Evolutionary conservation across 2,888 invertebrate genomes (phyloP).

Genomic region (Epirrhoe tristata): DNA sequence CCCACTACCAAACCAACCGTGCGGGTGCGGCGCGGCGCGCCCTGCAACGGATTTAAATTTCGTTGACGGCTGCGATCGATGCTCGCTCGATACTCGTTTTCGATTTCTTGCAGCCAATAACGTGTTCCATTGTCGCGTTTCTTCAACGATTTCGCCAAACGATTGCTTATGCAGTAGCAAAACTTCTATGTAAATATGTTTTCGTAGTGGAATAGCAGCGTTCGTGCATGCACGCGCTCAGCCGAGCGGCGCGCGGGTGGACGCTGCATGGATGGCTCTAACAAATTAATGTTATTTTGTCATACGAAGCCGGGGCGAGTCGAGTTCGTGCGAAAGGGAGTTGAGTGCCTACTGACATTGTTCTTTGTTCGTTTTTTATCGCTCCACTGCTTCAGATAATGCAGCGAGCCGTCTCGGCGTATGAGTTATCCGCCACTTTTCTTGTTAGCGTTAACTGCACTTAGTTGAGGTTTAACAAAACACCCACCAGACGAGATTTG

Average conservation of each 20-base stretch:
- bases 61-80: conserved; percentile 48
- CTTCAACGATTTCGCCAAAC: conserved; percentile 70
- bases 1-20: conserved; percentile 47
- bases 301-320: conserved; percentile 68
- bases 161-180: conserved; percentile 65
- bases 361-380: conserved; percentile 84
- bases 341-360: conserved; percentile 78
- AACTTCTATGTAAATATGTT: conserved; percentile 70
- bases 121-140: conserved; percentile 55
- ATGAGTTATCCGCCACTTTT: conserved; percentile 80
- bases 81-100: conserved; percentile 29
- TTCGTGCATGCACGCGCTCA: conserved; percentile 64
- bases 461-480: conserved; percentile 66
- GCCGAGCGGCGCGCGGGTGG: conserved; percentile 60
- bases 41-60: conserved; percentile 67
- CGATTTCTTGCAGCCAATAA: conserved; percentile 32
- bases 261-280: conserved; percentile 56
- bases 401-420: conserved; percentile 59
- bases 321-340: conserved; percentile 80
- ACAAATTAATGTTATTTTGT: conserved; percentile 77
- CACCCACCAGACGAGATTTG: conserved; percentile 63
- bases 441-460: conserved; percentile 73
- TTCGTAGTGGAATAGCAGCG: conserved; percentile 64
- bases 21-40: conserved; percentile 59
- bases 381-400: conserved; percentile 81